Percentiles rank a stretch among this genome's conserved stretches.
These are phyloP conservation scores for Canis aureus DNA, from an alignment of 2,113 vertebrate genomes.

Conservation along the genomic window DNA sequence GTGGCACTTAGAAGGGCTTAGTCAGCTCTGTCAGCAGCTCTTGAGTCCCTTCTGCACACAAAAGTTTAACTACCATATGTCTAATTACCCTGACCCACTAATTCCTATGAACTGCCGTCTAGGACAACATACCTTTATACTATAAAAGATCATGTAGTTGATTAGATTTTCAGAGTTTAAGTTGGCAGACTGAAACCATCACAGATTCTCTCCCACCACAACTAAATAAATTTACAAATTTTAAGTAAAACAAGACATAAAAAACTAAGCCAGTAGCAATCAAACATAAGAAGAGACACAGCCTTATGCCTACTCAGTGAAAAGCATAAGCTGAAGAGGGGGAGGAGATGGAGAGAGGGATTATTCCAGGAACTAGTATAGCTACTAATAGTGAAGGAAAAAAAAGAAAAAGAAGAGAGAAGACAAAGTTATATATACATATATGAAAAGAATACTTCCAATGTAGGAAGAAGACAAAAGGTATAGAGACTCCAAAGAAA, in stretches of 20 bases:
- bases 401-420: neutral
- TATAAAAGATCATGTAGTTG: neutral
- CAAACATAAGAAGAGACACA: slow-evolving; percentile 23
- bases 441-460: neutral
- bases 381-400: neutral
- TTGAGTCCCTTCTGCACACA: neutral
- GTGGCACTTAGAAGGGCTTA: neutral
- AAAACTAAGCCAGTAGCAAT: slow-evolving; percentile 20
- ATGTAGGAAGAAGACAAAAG: neutral
- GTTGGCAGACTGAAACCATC: neutral
- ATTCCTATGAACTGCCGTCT: neutral
- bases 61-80: neutral
- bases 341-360: neutral
- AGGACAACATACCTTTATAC: neutral
- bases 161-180: neutral
- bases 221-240: slow-evolving; percentile 3
- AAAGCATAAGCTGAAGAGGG: neutral
- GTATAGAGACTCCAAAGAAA: neutral
- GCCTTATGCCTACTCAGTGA: neutral
- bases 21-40: neutral
- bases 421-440: neutral
- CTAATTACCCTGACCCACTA: neutral
- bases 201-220: slow-evolving; percentile 10
- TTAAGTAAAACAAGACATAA: neutral
- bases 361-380: neutral